These are phyloP conservation scores for Ormyrus thymus DNA, from an alignment of 2,888 invertebrate genomes.

Conservation along the genomic window DNA sequence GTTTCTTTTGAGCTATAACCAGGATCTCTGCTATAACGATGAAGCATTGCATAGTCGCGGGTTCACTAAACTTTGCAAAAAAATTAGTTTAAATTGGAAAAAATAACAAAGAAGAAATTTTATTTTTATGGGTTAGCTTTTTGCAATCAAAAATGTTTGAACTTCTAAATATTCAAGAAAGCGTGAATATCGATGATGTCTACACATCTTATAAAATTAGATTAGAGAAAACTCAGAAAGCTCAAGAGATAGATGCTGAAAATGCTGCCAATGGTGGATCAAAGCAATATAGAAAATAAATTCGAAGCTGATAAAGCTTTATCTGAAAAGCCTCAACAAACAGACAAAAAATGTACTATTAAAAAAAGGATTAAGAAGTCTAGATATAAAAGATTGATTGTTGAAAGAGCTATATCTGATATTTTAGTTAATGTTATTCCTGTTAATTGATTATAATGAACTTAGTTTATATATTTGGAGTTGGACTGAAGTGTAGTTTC, in stretches of 20 bases:
- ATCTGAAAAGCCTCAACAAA: slow-evolving; percentile 35
- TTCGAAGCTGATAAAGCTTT: slow-evolving; percentile 18
- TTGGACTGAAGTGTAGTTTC: too few species aligned
- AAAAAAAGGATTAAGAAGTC: slow-evolving; percentile 39
- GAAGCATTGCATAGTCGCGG: too few species aligned
- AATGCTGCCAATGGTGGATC: slow-evolving; percentile 34
- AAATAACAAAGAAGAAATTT: slow-evolving; percentile 75
- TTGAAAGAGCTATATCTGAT: slow-evolving; percentile 64
- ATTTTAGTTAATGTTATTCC: slow-evolving; percentile 62
- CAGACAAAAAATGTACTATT: slow-evolving; percentile 35
- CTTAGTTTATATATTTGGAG: too few species aligned
- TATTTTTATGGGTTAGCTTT: slow-evolving; percentile 77
- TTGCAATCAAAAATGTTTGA: slow-evolving; percentile 76
- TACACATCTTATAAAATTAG: slow-evolving; percentile 64
- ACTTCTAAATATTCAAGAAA: slow-evolving; percentile 67
- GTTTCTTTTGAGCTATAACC: too few species aligned
- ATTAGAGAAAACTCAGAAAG: slow-evolving; percentile 49
- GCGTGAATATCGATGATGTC: slow-evolving; percentile 66
- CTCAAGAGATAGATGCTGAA: neutral
- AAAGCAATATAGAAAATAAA: slow-evolving; percentile 46
- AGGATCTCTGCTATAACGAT: too few species aligned
- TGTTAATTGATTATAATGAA: slow-evolving; percentile 69
- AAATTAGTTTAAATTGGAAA: slow-evolving; percentile 77
- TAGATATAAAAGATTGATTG: slow-evolving; percentile 46
- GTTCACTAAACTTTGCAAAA: slow-evolving; percentile 69